Percentiles rank a stretch among this genome's conserved stretches.
Evolutionary conservation across 2,113 vertebrate genomes (phyloP).

Genomic region (Corvus hawaiiensis): DNA sequence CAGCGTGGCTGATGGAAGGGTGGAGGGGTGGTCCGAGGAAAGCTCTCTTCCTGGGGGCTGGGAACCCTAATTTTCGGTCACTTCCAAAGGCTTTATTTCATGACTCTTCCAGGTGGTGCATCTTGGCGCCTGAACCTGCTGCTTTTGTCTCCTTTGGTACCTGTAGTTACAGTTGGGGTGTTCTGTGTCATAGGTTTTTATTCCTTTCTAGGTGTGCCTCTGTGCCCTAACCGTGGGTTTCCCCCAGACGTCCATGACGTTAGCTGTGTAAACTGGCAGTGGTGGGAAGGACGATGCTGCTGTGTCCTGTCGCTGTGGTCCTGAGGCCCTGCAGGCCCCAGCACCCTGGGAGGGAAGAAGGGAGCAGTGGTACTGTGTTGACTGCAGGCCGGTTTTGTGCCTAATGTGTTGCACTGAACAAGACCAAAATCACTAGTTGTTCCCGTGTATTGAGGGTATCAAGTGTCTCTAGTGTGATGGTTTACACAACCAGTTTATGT

Average conservation of each 20-base stretch:
- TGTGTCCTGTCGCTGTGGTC: neutral
- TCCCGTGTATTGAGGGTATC: slow-evolving; percentile 65
- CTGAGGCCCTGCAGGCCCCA: neutral
- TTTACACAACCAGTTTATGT: slow-evolving; percentile 83
- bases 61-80: slow-evolving; percentile 5
- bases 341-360: neutral
- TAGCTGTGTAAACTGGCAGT: neutral
- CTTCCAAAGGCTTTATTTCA: slow-evolving; percentile 55
- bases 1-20: neutral
- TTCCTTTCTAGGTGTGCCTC: slow-evolving; percentile 60
- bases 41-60: slow-evolving; percentile 4
- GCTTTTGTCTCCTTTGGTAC: slow-evolving; percentile 62
- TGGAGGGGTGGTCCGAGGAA: neutral
- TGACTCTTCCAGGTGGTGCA: slow-evolving; percentile 49
- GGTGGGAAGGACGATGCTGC: neutral
- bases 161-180: slow-evolving; percentile 43
- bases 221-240: slow-evolving; percentile 39
- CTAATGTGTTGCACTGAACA: slow-evolving; percentile 86
- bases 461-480: slow-evolving; percentile 77
- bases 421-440: slow-evolving; percentile 72
- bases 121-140: slow-evolving; percentile 37
- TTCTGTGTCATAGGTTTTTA: slow-evolving; percentile 57
- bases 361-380: neutral
- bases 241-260: neutral
- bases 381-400: slow-evolving; percentile 64